Base-by-base conservation (phyloP, 1,140 invertebrate genomes). In the Tetraneura akinire region DNA sequence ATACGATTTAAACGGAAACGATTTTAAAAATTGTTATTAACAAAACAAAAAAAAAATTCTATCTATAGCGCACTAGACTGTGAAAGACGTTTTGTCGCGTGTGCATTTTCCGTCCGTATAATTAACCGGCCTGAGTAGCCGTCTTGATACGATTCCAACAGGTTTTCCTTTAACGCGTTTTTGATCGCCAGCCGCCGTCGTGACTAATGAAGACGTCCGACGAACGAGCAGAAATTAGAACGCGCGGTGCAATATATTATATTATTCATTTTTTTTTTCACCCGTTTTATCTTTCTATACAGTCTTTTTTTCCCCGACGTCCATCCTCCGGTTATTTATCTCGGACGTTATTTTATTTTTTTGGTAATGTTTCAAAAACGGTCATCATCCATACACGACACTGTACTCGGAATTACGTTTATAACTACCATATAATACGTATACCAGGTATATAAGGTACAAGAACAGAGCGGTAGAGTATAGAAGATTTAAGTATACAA, bases 121-220 rank as follows among this genome's bases (percentile, higher is more conserved):
- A 76, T 76, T 76, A 76, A 57, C 73, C 32, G 73, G 11, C 49
- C 51, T 14, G 9, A 18, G 10, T 10, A 16, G 4, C n/a, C 8
- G n/a, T 76, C 21, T 76, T 76, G 73, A 76, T 76, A 76, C 53
- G 55, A 76, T 76, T 76, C 73, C 73, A 76, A 74, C 71, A 29
- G 32, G 51, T 57, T 74, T 55, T 18, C 71, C 29, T 57, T 74
- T 74, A 74, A 74, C 71, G 73, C 73, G 73, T 76, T 76, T 76
- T 76, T 76, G 73, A 76, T 76, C 73, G 55, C 37, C 55, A 29
- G 3, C 49, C 71, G 45, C 13, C 1, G 16, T 45, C 68, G 73
- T 76, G 60, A 76, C 73, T 76, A 76, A 76, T 60, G 73, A 76
- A 76, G 32, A 76, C 53, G 29, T 60, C n/a, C 45, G 55, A 42